Evolutionary conservation across 2,888 invertebrate species (phyloP).

Genomic region (Hydrotaea cyrtoneurina): DNA sequence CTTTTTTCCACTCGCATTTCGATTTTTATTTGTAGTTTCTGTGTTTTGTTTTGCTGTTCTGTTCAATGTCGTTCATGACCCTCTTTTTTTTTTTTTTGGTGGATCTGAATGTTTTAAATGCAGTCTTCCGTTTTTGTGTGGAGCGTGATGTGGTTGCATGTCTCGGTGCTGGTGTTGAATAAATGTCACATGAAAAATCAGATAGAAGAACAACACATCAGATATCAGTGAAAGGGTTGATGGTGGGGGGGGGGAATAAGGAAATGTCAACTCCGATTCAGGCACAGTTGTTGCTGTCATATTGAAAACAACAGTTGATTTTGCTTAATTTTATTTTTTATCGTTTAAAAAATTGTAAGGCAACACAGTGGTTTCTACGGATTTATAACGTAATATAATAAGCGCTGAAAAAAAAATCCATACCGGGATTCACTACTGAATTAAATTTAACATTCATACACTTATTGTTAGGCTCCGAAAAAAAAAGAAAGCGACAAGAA

Average conservation of each 20-base stretch:
- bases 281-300: not conserved
- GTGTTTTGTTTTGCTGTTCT: slow-evolving; percentile 1
- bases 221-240: not conserved
- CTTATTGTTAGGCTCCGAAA: no score
- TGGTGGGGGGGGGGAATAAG: not conserved
- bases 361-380: not conserved
- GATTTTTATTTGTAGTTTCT: slow-evolving; percentile 30
- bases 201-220: slow-evolving; percentile 18
- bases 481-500: no score
- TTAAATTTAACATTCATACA: no score
- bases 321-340: not conserved
- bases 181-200: slow-evolving; percentile 61
- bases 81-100: slow-evolving; percentile 41
- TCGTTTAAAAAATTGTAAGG: not conserved
- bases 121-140: slow-evolving; percentile 27
- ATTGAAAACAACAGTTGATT: no score
- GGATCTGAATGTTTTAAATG: slow-evolving; percentile 4
- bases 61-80: slow-evolving; percentile 54
- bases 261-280: not conserved
- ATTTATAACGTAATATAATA: no score
- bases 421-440: no score
- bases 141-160: slow-evolving; percentile 1
- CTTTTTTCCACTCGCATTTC: slow-evolving; percentile 13
- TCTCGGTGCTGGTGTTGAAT: slow-evolving; percentile 26
- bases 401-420: no score